Conservation (phyloP, 2,113 vertebrate species). For the Trematomus loennbergii region DNA sequence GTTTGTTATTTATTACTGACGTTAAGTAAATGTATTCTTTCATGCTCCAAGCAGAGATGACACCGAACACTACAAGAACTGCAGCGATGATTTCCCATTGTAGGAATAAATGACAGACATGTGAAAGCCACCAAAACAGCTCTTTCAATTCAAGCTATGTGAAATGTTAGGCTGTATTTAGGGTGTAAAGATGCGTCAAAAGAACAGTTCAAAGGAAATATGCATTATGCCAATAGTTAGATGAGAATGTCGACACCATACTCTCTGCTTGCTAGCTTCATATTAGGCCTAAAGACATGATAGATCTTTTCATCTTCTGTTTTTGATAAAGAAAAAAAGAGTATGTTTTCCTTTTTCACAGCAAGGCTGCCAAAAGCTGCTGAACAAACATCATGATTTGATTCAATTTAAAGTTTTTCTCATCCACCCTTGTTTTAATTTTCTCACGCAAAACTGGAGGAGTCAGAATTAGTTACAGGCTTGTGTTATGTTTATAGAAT, state of each 20-base stretch:
- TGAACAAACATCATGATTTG: conserved; percentile 3
- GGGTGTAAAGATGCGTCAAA: neutral
- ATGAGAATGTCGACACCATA: no score
- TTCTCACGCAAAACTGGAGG: conserved; percentile 31
- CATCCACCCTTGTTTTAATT: conserved; percentile 48
- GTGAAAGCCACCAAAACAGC: neutral
- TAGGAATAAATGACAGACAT: neutral
- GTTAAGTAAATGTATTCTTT: neutral
- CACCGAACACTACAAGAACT: neutral
- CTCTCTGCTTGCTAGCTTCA: no score
- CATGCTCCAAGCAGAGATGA: neutral
- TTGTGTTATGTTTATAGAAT: conserved; percentile 44
- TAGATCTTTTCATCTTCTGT: no score
- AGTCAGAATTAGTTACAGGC: conserved; percentile 44
- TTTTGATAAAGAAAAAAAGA: neutral
- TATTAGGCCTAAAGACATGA: no score
- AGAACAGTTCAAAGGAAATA: no score
- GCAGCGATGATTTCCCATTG: neutral
- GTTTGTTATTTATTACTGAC: neutral
- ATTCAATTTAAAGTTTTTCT: conserved; percentile 20
- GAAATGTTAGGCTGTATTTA: neutral
- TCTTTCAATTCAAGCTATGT: neutral
- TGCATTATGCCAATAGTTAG: no score
- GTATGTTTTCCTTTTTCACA: neutral
- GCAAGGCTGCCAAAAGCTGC: neutral